phyloP scores from a whole-genome alignment of 2,797 vertebrate species.

The Lepilemur septentrionalis region DNA sequence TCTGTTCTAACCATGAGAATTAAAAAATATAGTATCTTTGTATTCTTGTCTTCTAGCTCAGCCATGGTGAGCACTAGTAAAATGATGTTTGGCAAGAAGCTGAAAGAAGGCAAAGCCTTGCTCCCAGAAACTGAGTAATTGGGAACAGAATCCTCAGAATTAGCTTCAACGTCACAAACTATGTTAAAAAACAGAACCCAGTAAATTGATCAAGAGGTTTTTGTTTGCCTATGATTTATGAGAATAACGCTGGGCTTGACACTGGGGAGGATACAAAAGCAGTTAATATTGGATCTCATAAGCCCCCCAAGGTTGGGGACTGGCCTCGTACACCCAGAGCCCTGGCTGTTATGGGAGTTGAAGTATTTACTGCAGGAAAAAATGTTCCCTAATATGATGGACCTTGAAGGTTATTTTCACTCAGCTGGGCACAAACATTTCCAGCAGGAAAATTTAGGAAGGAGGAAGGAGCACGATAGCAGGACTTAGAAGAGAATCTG shows the following conservation, averaged over 20 bases:
- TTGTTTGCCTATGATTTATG: neutral
- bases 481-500: neutral
- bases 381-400: neutral
- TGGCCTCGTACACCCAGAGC: neutral
- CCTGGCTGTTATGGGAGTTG: neutral
- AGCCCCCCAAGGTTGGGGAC: neutral
- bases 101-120: neutral
- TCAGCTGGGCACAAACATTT: neutral
- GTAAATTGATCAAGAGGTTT: neutral
- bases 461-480: neutral
- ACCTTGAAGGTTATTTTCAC: neutral
- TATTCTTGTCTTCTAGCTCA: neutral
- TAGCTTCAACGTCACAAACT: neutral
- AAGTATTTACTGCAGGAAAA: neutral
- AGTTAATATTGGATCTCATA: neutral
- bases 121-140: neutral
- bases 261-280: neutral
- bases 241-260: neutral
- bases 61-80: neutral
- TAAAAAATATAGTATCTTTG: neutral
- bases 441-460: neutral
- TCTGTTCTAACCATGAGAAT: neutral
- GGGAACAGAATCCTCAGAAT: neutral
- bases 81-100: neutral
- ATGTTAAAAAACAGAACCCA: neutral